These are phyloP conservation scores for Microcebus jonahi DNA, from an alignment of 2,113 vertebrate genomes.

Conservation along the genomic window DNA sequence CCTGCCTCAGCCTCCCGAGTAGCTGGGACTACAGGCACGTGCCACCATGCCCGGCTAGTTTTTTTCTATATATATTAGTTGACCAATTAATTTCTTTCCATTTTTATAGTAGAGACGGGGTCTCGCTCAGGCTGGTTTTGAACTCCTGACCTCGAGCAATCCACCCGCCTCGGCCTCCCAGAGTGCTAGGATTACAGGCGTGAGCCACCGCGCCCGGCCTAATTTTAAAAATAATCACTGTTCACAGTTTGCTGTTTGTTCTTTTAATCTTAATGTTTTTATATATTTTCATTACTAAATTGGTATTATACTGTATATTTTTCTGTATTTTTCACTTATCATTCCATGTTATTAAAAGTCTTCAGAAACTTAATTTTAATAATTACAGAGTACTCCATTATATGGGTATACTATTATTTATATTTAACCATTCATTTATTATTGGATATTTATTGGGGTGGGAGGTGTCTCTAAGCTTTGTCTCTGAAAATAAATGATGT, in stretches of 20 bases:
- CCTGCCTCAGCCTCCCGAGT: too few relatives aligned
- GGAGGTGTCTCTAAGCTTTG: neutral
- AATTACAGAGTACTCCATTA: neutral
- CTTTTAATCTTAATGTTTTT: neutral
- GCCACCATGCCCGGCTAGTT: too few relatives aligned
- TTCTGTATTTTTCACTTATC: neutral
- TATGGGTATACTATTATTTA: neutral
- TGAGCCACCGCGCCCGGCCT: too few relatives aligned
- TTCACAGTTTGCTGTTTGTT: neutral
- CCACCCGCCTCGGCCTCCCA: too few relatives aligned
- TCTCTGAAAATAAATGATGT: slow-evolving; percentile 2
- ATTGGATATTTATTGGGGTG: neutral
- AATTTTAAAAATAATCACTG: neutral
- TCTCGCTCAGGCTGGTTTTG: too few relatives aligned
- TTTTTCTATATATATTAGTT: too few relatives aligned
- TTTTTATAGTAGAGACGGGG: too few relatives aligned
- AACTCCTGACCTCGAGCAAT: too few relatives aligned
- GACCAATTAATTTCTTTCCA: too few relatives aligned
- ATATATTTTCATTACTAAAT: neutral
- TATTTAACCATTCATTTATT: neutral
- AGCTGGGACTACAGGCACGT: too few relatives aligned
- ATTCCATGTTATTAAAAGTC: neutral
- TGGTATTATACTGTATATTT: neutral
- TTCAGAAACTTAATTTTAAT: neutral
- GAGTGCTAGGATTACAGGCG: too few relatives aligned